Percentiles rank a stretch among this genome's conserved stretches.
phyloP scores from a whole-genome alignment of 2,797 vertebrate genomes.

The Rousettus madagascariensis region DNA sequence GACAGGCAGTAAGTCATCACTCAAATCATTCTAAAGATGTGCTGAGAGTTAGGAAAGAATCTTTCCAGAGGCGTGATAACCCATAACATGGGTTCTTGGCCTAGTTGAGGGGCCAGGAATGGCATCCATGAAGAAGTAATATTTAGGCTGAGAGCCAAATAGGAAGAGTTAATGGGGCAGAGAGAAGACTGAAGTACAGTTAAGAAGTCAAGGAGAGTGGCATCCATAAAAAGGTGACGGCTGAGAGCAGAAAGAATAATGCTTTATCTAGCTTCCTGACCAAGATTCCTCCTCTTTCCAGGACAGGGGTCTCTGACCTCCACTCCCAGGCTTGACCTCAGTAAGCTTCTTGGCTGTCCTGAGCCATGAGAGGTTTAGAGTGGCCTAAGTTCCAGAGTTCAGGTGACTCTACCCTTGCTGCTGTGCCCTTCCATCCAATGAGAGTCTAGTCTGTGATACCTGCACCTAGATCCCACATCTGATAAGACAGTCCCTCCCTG shows the following conservation, averaged over 20 bases:
- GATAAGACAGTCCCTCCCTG: background rate
- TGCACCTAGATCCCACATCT: background rate
- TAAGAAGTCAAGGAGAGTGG: background rate
- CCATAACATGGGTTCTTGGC: background rate
- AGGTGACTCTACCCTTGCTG: background rate
- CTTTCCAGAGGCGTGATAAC: background rate
- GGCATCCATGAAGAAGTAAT: background rate
- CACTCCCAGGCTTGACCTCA: background rate
- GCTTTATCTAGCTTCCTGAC: background rate
- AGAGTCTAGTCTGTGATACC: background rate
- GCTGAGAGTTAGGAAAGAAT: background rate
- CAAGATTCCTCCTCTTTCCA: background rate
- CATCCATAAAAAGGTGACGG: background rate
- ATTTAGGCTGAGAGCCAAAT: background rate
- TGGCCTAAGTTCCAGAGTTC: background rate
- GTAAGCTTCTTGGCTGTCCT: background rate
- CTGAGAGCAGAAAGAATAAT: background rate
- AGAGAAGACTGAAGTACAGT: background rate
- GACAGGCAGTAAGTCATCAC: background rate
- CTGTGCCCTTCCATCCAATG: background rate
- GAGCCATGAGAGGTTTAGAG: background rate
- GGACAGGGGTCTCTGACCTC: background rate
- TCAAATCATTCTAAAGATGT: background rate
- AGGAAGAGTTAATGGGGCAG: background rate
- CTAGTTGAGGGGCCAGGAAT: background rate